Base-by-base conservation (phyloP, 1,140 invertebrate genomes). In the Carcinoscorpius rotundicauda region DNA sequence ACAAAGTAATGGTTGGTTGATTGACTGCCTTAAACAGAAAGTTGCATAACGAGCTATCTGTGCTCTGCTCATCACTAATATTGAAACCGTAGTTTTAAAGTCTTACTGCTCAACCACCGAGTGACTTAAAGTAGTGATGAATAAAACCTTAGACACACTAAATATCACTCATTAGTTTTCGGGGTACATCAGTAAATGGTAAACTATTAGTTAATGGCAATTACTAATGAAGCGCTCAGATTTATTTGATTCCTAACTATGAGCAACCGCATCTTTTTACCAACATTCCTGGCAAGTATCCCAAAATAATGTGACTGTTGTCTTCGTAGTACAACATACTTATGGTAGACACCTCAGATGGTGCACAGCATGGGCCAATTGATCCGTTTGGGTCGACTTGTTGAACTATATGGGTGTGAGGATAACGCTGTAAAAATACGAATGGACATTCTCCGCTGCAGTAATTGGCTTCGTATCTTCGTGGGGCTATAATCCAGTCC, bases 401-500 rank as follows among this genome's bases (percentile, higher is more conserved):
- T 59, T 59, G 58, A 56, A 93, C 85, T 72, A 97, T 81, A 77
- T 97, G 92, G 49, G 94, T 96, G 77, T 96, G 93, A 4, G 91
- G 87, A 76, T 95, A 87, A 72, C 91, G 86, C 71, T 91, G 88
- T 50, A 93, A 59, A 75, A 94, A 90, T 6, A 81, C 80, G 78
- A 87, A 91, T 3, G 88, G 87, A 80, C 95, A 98, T 71, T 95
- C 88, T 4, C 95, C 95, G 65, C 87, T 86, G 79, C 95, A 98
- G 78, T 93, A 97, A 79, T 93, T 92, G 29, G 95, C 94, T 73
- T 95, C 86, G 78, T 97, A 98, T 70, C 86, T 85, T 71, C 89
- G 89, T 0, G 95, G 95, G 0, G 93, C 93, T 52, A 98, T 92
- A 71, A 98, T 94, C 87, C 93, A 98, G 73, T 97, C 91, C 93